Percentiles rank a stretch among this genome's conserved stretches.
Evolutionary conservation across 2,113 vertebrate species (phyloP).

Genomic region (Pangasianodon hypophthalmus): DNA sequence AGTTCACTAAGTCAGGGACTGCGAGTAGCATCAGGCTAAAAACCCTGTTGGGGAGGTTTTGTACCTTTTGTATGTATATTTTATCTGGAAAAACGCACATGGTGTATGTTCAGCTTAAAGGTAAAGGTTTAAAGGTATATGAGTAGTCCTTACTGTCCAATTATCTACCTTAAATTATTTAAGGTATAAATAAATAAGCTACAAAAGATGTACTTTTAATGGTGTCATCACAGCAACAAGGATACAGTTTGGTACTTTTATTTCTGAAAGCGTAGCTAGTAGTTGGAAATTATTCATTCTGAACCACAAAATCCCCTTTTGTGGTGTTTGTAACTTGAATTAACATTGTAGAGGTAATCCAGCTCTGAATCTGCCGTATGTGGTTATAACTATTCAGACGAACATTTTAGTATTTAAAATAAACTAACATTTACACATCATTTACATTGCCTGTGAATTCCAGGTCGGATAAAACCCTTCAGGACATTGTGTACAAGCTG

Average conservation of each 20-base stretch:
- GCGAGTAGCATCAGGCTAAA: not conserved
- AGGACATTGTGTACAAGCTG: constrained; percentile 99
- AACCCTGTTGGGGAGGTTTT: not conserved
- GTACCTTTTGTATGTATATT: not conserved
- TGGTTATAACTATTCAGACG: not conserved
- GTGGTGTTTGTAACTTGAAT: not conserved
- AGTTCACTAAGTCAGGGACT: not conserved
- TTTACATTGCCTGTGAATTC: constrained; percentile 50
- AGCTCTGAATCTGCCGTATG: not conserved
- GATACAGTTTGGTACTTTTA: not conserved
- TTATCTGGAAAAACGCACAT: not conserved
- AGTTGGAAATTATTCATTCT: not conserved
- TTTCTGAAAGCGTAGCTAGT: not conserved
- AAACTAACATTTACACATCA: not conserved
- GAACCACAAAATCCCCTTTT: not conserved
- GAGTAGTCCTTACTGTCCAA: not conserved
- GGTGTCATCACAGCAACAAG: not conserved
- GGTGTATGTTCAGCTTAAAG: not conserved
- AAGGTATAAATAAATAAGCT: not conserved
- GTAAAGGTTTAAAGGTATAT: not conserved
- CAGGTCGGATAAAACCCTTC: constrained; percentile 98
- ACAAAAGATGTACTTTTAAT: not conserved
- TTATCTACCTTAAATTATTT: not conserved
- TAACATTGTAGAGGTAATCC: not conserved
- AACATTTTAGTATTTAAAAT: not conserved